Base-by-base conservation (phyloP, 2,888 invertebrate species). In the Teinopalpus imperialis region DNA sequence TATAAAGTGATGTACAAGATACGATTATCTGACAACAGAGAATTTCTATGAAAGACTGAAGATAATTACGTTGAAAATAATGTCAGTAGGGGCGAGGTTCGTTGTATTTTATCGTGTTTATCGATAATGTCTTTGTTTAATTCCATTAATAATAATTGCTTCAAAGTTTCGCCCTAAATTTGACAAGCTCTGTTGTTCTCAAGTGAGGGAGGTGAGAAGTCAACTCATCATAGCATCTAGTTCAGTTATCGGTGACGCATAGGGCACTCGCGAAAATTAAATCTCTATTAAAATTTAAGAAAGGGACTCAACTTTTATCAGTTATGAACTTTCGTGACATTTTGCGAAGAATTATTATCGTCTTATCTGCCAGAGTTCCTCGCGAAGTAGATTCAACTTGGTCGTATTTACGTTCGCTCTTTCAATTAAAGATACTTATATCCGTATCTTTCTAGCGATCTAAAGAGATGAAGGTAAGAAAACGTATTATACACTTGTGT, bases 321-420 rank as follows among this genome's bases (percentile, higher is more conserved):
- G 86, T 79, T 86, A 79, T 81, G 77, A 87, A 87, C 81, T 87
- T 87, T 83, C 68, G 72, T 81, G 86, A 86, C 87, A 79, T 82
- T 85, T 77, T 66, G 67, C 75, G 76, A 78, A 82, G 87, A 88
- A 81, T 85, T 86, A 87, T 87, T 85, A 83, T 85, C 79, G 75
- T 66, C 73, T 83, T 86, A 85, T 86, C 87, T 78, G 59, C 61
- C 68, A 54, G 71, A 67, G 74, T 74, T 78, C 66, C 62, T 69
- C 63, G 67, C 69, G 70, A 65, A 74, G 70, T 59, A 67, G 73
- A 75, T 73, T 69, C 68, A 67, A 72, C 70, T 76, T 66, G 50
- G 68, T 61, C 61, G 62, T 71, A 67, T 74, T 77, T 76, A 74
- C 66, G 60, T 72, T 67, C 63, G 58, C 59, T 69, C 70, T 74